Evolutionary conservation across 2,888 invertebrate species (phyloP), one percentile per base, ranked within the genome.

Genomic region (Thelaira solivaga): DNA sequence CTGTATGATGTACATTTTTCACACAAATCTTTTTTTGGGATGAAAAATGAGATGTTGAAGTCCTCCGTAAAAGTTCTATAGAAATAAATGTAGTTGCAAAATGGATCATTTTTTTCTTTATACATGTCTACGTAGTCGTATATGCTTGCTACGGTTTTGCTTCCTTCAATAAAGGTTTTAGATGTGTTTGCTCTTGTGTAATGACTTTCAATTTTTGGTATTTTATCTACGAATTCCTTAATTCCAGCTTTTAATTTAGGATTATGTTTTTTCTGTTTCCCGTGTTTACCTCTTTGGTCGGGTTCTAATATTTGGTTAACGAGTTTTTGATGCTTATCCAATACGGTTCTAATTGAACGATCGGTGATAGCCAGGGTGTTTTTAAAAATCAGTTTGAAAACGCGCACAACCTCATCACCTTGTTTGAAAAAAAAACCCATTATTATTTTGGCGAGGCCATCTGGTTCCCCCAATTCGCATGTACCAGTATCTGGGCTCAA

Each of bases 231-330:
- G 43, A 80, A 80, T 34, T 64, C 29, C 18, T 80, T 73, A 64
- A 68, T 53, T 36, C 61, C 76, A 61, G 69, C 59, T 73, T 65
- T 74, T 22, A 45, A 22, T 10, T 43, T 22, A 22, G 45, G 45
- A 69, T 78, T 45, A 49, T 69, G 47, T 68, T 68, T 57, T 45
- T 61, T 69, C 3, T 78, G 74, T 45, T 74, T 74, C 31, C 69
- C 69, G 31, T 69, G 78, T 65, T 79, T 79, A 26, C 65, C 74
- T 41, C 65, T 74, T 79, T 71, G 71, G n/a, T 76, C 80, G 41
- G 41, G 49, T 69, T 69, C 69, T 26, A 80, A 53, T 51, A 76
- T 55, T 67, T 64, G 26, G 29, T 47, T 65, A 64, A 64, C 72
- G 7, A 59, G 47, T 26, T 71, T 71, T 62, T 45, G 11, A 43